Evolutionary conservation across 2,888 invertebrate genomes (phyloP).

Genomic region (Linnaemya vulpina): DNA sequence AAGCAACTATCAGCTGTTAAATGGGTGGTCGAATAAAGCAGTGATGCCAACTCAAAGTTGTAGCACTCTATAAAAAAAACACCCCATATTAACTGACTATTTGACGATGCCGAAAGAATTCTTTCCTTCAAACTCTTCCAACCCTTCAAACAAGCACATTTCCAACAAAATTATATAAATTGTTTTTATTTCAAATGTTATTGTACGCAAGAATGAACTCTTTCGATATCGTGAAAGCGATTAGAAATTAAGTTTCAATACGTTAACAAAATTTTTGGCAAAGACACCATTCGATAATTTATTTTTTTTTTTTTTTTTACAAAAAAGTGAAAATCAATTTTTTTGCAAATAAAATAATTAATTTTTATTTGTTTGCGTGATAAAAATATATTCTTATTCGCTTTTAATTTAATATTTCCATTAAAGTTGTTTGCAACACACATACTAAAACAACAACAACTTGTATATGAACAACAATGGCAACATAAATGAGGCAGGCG

Average conservation of each 20-base stretch:
- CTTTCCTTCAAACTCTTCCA: too few relatives aligned
- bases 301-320: not conserved
- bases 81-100: too few relatives aligned
- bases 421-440: slow-evolving; percentile 33
- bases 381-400: slow-evolving; percentile 14
- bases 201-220: too few relatives aligned
- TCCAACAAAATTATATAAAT: too few relatives aligned
- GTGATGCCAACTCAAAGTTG: too few relatives aligned
- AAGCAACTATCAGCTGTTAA: too few relatives aligned
- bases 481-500: slow-evolving; percentile 54
- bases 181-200: too few relatives aligned
- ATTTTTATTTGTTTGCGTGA: not conserved
- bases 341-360: not conserved
- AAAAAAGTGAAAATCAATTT: not conserved
- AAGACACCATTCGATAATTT: not conserved
- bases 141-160: too few relatives aligned
- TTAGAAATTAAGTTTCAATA: not conserved
- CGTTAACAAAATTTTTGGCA: not conserved
- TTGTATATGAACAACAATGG: slow-evolving; percentile 40
- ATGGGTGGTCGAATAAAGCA: too few relatives aligned
- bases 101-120: too few relatives aligned
- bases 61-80: too few relatives aligned
- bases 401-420: slow-evolving; percentile 18
- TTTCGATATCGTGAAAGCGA: too few relatives aligned
- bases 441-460: slow-evolving; percentile 14